Percentiles rank a stretch among this genome's conserved stretches.
Evolutionary conservation across 2,113 vertebrate species (phyloP).

Genomic region (Vulpes lagopus): DNA sequence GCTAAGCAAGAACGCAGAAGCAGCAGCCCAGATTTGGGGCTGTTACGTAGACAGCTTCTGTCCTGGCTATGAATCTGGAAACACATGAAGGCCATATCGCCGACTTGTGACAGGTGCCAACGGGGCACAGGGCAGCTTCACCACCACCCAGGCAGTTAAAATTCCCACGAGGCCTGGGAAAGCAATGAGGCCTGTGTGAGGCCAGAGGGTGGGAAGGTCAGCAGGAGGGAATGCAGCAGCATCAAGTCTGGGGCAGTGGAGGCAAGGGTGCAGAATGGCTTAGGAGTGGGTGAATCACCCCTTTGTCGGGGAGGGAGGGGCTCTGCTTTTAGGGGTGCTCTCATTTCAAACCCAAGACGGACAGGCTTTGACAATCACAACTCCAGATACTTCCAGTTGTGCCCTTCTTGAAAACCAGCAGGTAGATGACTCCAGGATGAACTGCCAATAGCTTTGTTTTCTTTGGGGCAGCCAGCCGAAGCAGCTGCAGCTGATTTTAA

Average conservation of each 20-base stretch:
- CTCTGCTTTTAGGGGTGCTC: neutral
- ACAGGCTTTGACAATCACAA: neutral
- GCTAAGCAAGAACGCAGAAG: neutral
- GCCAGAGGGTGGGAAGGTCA: neutral
- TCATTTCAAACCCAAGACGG: slow-evolving; percentile 2
- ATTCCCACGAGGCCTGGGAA: neutral
- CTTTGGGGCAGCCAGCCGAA: slow-evolving; percentile 70
- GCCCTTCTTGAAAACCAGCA: neutral
- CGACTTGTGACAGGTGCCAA: neutral
- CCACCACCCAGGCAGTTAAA: neutral
- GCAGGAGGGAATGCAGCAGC: neutral
- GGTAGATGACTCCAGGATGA: neutral
- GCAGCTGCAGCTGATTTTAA: slow-evolving; percentile 67
- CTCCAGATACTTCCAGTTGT: neutral
- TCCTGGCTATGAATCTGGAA: neutral
- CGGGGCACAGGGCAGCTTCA: neutral
- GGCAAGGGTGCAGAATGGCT: neutral
- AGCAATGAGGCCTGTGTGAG: neutral
- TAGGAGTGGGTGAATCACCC: neutral
- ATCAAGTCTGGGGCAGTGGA: neutral
- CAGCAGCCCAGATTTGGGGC: rapidly evolving
- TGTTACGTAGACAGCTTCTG: neutral
- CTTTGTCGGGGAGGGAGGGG: neutral
- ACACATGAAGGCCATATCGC: neutral
- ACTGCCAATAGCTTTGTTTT: neutral